Conservation (phyloP, 2,113 vertebrate species). For the Anseranas semipalmata region DNA sequence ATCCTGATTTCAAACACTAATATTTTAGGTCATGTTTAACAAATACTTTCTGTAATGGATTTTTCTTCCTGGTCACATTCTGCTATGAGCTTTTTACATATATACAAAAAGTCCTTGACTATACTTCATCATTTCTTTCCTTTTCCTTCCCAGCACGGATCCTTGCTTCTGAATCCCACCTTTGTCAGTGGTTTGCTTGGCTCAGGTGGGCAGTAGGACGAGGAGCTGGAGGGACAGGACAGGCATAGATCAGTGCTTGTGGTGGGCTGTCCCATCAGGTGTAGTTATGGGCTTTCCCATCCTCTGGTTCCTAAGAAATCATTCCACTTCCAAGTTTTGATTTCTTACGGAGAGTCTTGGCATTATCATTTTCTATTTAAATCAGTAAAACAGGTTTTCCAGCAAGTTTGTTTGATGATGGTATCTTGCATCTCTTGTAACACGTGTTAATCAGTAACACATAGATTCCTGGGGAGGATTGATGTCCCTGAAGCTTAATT, state of each 20-base stretch:
- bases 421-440: too few relatives aligned
- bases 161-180: not conserved
- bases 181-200: not conserved
- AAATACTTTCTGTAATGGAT: not conserved
- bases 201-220: not conserved
- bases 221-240: not conserved
- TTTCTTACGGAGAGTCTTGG: not conserved
- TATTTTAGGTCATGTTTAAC: not conserved
- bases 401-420: not conserved
- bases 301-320: not conserved
- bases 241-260: not conserved
- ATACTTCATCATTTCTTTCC: not conserved
- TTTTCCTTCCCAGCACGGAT: not conserved
- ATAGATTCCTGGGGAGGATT: not conserved
- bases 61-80: not conserved
- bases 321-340: not conserved
- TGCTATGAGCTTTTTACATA: not conserved
- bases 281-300: accelerated
- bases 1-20: not conserved
- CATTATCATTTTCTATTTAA: not conserved
- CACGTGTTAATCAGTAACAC: not conserved
- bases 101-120: not conserved
- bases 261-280: not conserved
- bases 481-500: not conserved
- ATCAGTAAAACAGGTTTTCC: not conserved